phyloP scores from a whole-genome alignment of 2,113 vertebrate species.

The Pluvianellus socialis region DNA sequence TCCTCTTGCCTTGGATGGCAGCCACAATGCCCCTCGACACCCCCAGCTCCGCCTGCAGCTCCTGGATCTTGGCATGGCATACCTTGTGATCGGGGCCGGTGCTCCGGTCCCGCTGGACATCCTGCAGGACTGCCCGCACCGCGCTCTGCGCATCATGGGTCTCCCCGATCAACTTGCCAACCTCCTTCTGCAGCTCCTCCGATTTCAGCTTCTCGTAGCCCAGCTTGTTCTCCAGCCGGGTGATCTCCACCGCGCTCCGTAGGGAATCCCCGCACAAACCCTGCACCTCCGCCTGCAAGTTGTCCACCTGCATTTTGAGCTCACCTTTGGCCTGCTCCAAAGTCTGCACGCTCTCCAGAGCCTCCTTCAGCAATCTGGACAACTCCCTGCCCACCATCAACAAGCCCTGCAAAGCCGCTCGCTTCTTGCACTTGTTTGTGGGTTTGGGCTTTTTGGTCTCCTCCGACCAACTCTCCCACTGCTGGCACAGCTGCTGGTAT shows the following conservation, averaged over 20 bases:
- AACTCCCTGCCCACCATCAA: constrained; percentile 62
- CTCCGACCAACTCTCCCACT: constrained; percentile 60
- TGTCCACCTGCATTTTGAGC: constrained; percentile 58
- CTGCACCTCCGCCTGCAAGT: constrained; percentile 51
- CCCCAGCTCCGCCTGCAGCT: constrained; percentile 62
- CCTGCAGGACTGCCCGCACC: constrained; percentile 53
- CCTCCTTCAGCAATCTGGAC: constrained; percentile 50
- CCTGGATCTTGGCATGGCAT: constrained; percentile 56
- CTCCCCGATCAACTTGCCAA: constrained; percentile 58
- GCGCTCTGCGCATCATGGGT: constrained; percentile 44
- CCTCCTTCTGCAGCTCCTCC: constrained; percentile 60
- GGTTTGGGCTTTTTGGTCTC: constrained; percentile 62
- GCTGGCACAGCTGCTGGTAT: constrained; percentile 59
- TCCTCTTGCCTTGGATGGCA: constrained; percentile 57
- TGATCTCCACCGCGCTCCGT: constrained; percentile 51
- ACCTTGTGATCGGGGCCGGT: constrained; percentile 30
- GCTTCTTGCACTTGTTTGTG: constrained; percentile 56
- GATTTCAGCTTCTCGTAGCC: constrained; percentile 58
- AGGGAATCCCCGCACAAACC: constrained; percentile 55
- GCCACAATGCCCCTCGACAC: constrained; percentile 54
- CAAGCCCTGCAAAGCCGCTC: constrained; percentile 56
- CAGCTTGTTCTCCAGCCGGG: constrained; percentile 54
- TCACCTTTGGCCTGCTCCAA: constrained; percentile 39
- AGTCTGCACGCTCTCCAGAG: constrained; percentile 32
- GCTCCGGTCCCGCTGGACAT: constrained; percentile 40